Evolutionary conservation across 2,113 vertebrate species (phyloP).

Genomic region (Oophaga pumilio): DNA sequence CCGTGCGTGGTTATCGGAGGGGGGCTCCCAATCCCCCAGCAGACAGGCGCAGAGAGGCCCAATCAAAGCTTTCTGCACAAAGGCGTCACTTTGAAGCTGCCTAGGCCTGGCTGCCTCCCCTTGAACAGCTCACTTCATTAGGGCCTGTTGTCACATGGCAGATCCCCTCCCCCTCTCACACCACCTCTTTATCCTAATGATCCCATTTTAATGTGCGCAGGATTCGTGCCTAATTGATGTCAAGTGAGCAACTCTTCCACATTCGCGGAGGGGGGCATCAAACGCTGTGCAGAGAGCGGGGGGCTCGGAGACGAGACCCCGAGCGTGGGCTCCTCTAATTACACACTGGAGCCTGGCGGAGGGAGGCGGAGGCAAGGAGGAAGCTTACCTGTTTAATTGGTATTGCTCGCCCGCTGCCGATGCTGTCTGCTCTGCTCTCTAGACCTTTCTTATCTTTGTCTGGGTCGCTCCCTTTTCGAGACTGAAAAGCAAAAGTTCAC

Average conservation of each 20-base stretch:
- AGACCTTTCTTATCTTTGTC: constrained; percentile 98
- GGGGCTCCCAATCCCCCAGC: constrained; percentile 73
- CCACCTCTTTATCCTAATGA: constrained; percentile 92
- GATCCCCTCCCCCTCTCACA: constrained; percentile 56
- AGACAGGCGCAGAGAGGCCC: constrained; percentile 71
- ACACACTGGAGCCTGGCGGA: constrained; percentile 56
- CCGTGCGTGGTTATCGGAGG: constrained; percentile 75
- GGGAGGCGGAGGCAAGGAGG: constrained; percentile 38
- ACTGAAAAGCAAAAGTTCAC: constrained; percentile 82
- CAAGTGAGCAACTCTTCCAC: constrained; percentile 92
- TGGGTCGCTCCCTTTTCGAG: constrained; percentile 93
- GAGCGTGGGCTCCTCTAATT: constrained; percentile 68
- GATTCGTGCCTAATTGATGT: constrained; percentile 95
- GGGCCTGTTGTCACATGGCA: constrained; percentile 73
- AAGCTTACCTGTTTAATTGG: constrained; percentile 96
- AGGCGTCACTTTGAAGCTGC: constrained; percentile 80
- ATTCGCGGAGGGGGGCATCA: constrained; percentile 85
- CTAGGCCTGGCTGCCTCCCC: constrained; percentile 63
- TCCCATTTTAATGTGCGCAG: constrained; percentile 87
- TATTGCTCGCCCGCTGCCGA: constrained; percentile 96
- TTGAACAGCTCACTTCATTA: constrained; percentile 85
- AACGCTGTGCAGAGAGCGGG: constrained; percentile 59
- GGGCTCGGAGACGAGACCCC: constrained; percentile 57
- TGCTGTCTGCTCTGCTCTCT: constrained; percentile 95
- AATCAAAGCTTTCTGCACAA: constrained; percentile 81